Percentiles rank a stretch among this genome's conserved stretches.
Evolutionary conservation across 2,797 vertebrate species (phyloP).

Genomic region (Gymnodraco acuticeps): DNA sequence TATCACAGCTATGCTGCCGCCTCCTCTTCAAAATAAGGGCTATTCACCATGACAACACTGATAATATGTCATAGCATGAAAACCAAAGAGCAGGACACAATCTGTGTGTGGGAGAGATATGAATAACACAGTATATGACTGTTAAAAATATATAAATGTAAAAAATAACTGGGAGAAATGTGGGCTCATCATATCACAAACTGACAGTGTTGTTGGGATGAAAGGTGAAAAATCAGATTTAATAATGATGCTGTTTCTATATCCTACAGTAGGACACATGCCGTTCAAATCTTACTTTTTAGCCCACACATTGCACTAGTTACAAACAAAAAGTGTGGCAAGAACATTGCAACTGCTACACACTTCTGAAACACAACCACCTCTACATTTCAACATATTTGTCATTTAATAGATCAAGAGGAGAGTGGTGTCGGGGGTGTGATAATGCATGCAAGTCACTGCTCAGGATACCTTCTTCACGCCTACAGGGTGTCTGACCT

Average conservation of each 20-base stretch:
- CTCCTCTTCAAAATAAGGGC: slow-evolving; percentile 23
- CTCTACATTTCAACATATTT: not conserved
- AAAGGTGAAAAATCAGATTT: slow-evolving; percentile 29
- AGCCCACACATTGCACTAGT: not conserved
- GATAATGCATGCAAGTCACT: slow-evolving; percentile 20
- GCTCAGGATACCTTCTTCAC: not conserved
- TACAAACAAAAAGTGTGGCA: not conserved
- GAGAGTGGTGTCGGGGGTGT: not conserved
- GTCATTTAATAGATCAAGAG: not conserved
- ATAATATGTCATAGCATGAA: slow-evolving; percentile 27
- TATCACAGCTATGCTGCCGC: slow-evolving; percentile 4
- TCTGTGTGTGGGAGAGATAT: slow-evolving; percentile 29
- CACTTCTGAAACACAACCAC: not conserved
- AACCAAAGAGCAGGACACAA: slow-evolving; percentile 22
- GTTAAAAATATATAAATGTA: slow-evolving; percentile 4
- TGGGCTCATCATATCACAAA: slow-evolving; percentile 19
- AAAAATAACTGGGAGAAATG: slow-evolving; percentile 36
- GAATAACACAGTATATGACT: slow-evolving; percentile 21
- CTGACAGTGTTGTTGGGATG: slow-evolving; percentile 14
- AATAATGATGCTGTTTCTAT: slow-evolving; percentile 20
- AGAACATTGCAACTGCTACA: not conserved
- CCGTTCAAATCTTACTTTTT: not conserved
- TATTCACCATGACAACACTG: slow-evolving; percentile 24
- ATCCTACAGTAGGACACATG: slow-evolving; percentile 6
- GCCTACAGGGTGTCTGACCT: slow-evolving; percentile 12